These are phyloP conservation scores for Ptychodera flava DNA, from an alignment of 35 echinoderm and acorn worm species.

Conservation along the genomic window DNA sequence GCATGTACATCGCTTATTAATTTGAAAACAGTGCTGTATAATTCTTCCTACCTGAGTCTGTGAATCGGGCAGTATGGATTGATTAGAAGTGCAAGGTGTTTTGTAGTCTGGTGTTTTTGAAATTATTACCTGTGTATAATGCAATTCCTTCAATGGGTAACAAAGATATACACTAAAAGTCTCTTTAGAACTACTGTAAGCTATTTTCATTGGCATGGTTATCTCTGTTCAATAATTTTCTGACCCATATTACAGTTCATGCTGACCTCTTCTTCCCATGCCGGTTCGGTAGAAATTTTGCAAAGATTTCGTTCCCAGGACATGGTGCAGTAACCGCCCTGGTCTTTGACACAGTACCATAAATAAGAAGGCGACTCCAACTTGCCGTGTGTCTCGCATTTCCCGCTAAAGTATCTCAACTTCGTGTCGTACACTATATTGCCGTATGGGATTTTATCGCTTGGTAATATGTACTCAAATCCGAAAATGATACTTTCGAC, in stretches of 20 bases:
- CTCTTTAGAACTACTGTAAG: too few relatives aligned
- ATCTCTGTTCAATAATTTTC: background rate
- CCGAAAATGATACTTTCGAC: background rate
- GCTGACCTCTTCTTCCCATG: background rate
- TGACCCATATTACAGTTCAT: background rate
- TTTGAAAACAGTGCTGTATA: too few relatives aligned
- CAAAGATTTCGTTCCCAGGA: background rate
- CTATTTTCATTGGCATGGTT: too few relatives aligned
- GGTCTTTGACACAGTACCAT: background rate
- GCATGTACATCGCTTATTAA: too few relatives aligned
- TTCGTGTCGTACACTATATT: background rate
- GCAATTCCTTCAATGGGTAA: too few relatives aligned
- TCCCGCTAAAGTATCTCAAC: background rate
- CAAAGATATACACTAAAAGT: too few relatives aligned
- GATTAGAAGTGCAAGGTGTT: too few relatives aligned
- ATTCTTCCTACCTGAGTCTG: too few relatives aligned
- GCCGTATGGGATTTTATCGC: background rate
- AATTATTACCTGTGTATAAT: too few relatives aligned
- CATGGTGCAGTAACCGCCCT: background rate
- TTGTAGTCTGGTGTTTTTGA: too few relatives aligned
- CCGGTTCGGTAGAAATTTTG: background rate
- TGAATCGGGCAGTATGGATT: too few relatives aligned
- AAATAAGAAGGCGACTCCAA: background rate
- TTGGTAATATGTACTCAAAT: background rate
- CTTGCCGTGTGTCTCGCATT: background rate